Evolutionary conservation across 2,888 invertebrate species (phyloP), one percentile per base, ranked within the genome.

Genomic region (Tipula unca): DNA sequence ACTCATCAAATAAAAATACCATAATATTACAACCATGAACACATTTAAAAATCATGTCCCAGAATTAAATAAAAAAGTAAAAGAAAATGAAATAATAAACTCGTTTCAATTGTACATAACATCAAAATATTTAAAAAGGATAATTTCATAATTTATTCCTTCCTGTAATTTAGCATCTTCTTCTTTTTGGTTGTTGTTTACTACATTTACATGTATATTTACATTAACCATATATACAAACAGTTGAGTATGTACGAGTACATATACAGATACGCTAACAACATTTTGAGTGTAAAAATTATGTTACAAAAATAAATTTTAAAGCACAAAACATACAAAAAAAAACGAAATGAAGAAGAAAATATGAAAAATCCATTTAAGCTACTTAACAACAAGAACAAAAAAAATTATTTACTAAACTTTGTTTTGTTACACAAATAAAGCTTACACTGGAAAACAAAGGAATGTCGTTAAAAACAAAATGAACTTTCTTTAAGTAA

Each of bases 321-420:
- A 69, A 69, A 69, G 20, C 25, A 69, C 3, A 69, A 69, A 25
- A 25, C n/a, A 48, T 48, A 48, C 48, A 48, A 48, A 48, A 48
- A 10, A 39, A 35, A 35, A 35, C 3, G 1, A 39, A 48, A 48
- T 48, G 3, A 20, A 25, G 69, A 25, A 25, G 69, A 69, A 69
- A 69, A 69, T 69, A 69, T 25, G 69, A 69, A 69, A 69, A 69
- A 69, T 69, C 69, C 69, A 69, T 69, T 69, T 69, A 69, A 69
- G 69, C 69, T 69, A 69, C 69, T 69, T 69, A 69, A 25, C 69
- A 69, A 8, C 25, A 69, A 69, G 69, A 69, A 48, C 3, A 39
- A 39, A 54, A 54, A 54, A 17, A 32, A 69, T 25, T 10, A 69
- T 25, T 69, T 69, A 69, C 69, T 13, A 69, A 69, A 69, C 69